phyloP scores from a whole-genome alignment of 2,888 invertebrate genomes.

The Matsumyia berberina region DNA sequence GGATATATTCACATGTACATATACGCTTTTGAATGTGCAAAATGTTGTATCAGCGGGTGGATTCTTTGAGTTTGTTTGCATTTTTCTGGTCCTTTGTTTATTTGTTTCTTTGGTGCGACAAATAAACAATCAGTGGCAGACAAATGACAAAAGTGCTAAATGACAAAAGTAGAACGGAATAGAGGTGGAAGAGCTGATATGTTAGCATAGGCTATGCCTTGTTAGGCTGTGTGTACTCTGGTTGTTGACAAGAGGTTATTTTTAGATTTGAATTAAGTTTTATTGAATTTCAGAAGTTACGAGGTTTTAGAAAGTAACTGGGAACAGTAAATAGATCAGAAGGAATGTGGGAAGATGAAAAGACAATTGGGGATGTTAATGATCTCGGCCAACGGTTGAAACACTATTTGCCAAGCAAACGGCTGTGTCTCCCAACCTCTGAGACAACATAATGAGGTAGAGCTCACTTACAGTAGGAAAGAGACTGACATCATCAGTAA shows the following conservation, averaged over 20 bases:
- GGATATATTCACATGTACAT: neutral
- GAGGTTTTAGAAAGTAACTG: neutral
- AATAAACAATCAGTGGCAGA: slow-evolving; percentile 28
- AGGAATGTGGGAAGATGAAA: too few relatives aligned
- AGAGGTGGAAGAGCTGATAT: neutral
- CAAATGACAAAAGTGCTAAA: too few relatives aligned
- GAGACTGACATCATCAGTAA: too few relatives aligned
- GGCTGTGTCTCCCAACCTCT: too few relatives aligned
- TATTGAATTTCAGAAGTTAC: neutral
- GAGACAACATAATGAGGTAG: too few relatives aligned
- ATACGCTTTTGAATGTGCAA: slow-evolving; percentile 17
- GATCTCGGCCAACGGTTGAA: too few relatives aligned
- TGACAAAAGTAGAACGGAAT: slow-evolving; percentile 1
- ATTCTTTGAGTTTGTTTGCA: slow-evolving; percentile 18
- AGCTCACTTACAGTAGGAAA: too few relatives aligned
- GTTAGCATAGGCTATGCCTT: neutral
- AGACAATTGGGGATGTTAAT: too few relatives aligned
- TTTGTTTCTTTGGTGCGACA: slow-evolving; percentile 9
- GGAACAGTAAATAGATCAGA: too few relatives aligned
- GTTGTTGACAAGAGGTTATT: neutral
- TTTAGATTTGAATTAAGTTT: neutral
- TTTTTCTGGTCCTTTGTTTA: slow-evolving; percentile 25
- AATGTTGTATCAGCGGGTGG: slow-evolving; percentile 7
- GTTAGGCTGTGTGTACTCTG: neutral
- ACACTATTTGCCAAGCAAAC: too few relatives aligned